Conservation (phyloP, 2,797 vertebrate genomes). For the Pipistrellus pipistrellus region DNA sequence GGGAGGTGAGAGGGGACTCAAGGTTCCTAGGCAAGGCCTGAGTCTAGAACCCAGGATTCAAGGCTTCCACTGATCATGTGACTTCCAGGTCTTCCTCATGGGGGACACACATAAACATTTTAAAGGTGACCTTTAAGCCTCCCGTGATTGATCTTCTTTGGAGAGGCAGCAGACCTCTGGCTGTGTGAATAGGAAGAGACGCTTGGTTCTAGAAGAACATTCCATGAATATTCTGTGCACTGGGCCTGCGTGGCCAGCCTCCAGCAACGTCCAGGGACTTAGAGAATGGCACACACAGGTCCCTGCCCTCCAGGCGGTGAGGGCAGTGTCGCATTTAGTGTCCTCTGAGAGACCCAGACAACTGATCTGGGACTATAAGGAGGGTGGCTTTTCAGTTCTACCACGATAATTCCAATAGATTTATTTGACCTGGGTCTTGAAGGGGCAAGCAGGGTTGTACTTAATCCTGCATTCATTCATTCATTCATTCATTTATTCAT, state of each 20-base stretch:
- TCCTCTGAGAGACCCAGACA: background rate
- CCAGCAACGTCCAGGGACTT: background rate
- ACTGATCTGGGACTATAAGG: background rate
- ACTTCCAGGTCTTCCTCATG: conserved; percentile 36
- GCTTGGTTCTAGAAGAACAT: background rate
- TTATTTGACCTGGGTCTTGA: background rate
- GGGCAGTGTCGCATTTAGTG: no score
- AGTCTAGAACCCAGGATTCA: background rate
- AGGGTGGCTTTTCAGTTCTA: background rate
- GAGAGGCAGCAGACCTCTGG: background rate
- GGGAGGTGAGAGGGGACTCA: background rate
- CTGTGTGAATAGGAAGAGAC: background rate
- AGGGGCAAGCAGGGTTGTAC: background rate
- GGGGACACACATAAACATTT: background rate
- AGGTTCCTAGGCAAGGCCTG: background rate
- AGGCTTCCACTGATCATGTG: background rate
- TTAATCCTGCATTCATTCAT: background rate
- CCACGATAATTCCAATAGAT: background rate
- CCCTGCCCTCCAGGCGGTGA: background rate
- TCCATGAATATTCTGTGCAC: background rate
- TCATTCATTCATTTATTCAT: background rate
- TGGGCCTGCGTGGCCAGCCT: background rate
- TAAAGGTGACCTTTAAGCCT: conserved; percentile 17
- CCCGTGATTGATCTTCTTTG: background rate
- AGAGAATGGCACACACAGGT: background rate